Base-by-base conservation (phyloP, 2,113 vertebrate genomes). In the Pimephales promelas region DNA sequence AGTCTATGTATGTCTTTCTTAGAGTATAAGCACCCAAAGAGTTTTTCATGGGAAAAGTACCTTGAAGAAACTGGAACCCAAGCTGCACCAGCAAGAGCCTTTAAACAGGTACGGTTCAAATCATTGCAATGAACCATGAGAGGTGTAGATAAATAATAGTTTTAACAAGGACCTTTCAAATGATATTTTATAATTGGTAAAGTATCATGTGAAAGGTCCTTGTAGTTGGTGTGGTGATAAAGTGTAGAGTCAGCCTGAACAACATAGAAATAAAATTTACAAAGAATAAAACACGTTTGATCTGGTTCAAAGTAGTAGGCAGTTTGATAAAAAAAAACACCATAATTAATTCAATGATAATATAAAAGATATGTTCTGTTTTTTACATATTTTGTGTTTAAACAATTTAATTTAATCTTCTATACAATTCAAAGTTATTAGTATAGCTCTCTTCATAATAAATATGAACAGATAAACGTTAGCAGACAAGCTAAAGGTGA, bases 21-120 rank as follows among this genome's bases (percentile, higher is more conserved):
- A 97, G 96, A 96, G 81, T 94, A 95, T 87, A 95, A 94, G 54
- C 94, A 96, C 34, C 92, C 94, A n/a, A 95, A 93, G 89, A 91
- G 74, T 87, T 97, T 98, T 89, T 95, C 93, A 0, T 98, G 96
- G 97, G 96, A 96, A 84, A 95, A 93, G 64, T 97, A 98, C 85
- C 88, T 97, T 91, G 96, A 97, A 82, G 96, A 96, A 90, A 97
- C 94, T 0, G 93, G 95, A 81, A 92, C 95, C 11, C 96, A 97
- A 88, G 95, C 96, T 49, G 96, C 95, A 26, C 97, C 97, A 34
- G 95, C 96, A 78, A 93, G 96, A 85, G 96, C 96, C 7, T 98
- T 98, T 88, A 97, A 97, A 93, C 92, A 94, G 89, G 97, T 98
- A 88, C 9, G 31, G 57, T 6, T 64, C n/a, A 24, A 54, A 70